These are phyloP conservation scores for Drosophila leontia DNA, from an alignment of 1,140 invertebrate species.

Conservation along the genomic window DNA sequence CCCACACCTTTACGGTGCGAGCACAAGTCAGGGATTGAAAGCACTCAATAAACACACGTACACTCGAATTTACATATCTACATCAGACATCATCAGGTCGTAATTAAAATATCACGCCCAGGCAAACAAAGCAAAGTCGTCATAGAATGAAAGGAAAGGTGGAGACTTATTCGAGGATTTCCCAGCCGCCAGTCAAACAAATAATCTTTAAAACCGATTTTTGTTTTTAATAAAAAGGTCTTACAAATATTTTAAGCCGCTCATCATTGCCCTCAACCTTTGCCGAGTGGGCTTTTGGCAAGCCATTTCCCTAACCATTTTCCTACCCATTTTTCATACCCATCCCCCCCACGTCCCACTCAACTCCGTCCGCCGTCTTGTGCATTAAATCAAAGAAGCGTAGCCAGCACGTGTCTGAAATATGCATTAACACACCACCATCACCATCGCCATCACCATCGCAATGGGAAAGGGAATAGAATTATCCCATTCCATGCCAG, in stretches of 20 bases:
- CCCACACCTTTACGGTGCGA: background rate
- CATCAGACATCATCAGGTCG: slow-evolving; percentile 51
- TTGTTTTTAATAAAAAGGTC: slow-evolving; percentile 72
- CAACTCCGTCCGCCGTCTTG: slow-evolving; percentile 20
- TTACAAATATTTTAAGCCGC: slow-evolving; percentile 80
- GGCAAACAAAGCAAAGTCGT: slow-evolving; percentile 55
- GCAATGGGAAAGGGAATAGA: slow-evolving; percentile 13
- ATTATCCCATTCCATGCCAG: slow-evolving; percentile 37
- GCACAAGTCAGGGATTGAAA: slow-evolving; percentile 66
- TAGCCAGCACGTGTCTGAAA: slow-evolving; percentile 80
- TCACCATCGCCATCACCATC: slow-evolving; percentile 50
- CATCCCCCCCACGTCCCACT: background rate
- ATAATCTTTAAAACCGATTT: slow-evolving; percentile 74
- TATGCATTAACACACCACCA: slow-evolving; percentile 79
- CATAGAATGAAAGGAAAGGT: background rate
- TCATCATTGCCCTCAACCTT: slow-evolving; percentile 67
- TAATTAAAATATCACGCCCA: slow-evolving; percentile 83
- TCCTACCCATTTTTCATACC: slow-evolving; percentile 4
- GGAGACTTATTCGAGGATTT: slow-evolving; percentile 6
- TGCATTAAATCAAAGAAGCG: slow-evolving; percentile 78
- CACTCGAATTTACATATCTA: slow-evolving; percentile 52
- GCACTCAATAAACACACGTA: slow-evolving; percentile 64
- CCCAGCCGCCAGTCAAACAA: slow-evolving; percentile 51
- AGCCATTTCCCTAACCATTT: slow-evolving; percentile 3
- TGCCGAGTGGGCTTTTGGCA: no score